Conservation (phyloP, 30 jellyfish, hydroid and myxozoan species). For the Cassiopea xamachana region DNA sequence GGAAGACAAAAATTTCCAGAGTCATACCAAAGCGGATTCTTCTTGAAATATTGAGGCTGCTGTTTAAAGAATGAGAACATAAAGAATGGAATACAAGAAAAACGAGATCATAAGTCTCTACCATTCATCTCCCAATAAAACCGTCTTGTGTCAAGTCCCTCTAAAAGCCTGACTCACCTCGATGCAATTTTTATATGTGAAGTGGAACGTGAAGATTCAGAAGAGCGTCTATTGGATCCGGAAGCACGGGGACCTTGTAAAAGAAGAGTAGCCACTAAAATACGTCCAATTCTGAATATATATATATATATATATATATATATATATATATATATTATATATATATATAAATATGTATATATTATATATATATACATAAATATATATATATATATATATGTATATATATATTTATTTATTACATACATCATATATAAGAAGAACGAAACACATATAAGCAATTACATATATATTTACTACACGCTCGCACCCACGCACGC, state of each 20-base stretch:
- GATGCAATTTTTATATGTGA: constrained; percentile 61
- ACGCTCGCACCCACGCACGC: too few species aligned
- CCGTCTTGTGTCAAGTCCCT: too few species aligned
- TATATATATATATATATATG: too few species aligned
- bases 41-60: neutral
- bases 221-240: constrained; percentile 38
- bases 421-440: too few species aligned
- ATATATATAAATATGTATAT: too few species aligned
- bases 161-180: constrained; percentile 11
- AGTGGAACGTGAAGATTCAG: constrained; percentile 7
- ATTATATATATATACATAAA: too few species aligned
- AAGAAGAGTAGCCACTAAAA: neutral
- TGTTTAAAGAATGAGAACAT: neutral
- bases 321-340: too few species aligned
- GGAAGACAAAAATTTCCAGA: neutral
- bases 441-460: too few species aligned
- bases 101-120: neutral
- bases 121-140: neutral
- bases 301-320: too few species aligned
- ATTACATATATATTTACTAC: too few species aligned
- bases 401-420: too few species aligned
- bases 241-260: constrained; percentile 43
- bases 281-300: neutral
- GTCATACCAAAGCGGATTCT: neutral
- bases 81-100: neutral